Base-by-base conservation (phyloP, 1,140 invertebrate species). In the Drosophila rufa region DNA sequence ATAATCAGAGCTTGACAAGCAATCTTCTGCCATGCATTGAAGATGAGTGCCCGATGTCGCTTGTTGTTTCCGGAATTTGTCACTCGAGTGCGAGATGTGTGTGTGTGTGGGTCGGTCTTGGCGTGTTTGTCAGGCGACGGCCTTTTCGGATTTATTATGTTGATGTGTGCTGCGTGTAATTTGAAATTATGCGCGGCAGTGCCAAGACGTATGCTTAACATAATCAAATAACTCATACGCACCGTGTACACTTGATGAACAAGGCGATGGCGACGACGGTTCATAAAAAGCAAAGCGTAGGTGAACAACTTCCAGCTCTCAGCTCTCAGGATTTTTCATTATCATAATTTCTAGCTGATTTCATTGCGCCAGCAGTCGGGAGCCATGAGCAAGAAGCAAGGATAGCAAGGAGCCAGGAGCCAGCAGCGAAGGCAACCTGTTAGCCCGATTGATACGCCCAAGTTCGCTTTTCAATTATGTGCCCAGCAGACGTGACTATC, bases 201-300 rank as follows among this genome's bases (percentile, higher is more conserved):
- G 64, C 59, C 56, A 51, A 45, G 62, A 79, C 80, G 84, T 84
- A 84, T 89, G 81, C 84, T 87, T 79, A 89, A 89, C 85, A 84
- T 89, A 89, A 89, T 90, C 81, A 90, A 89, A 90, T 89, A 89
- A 85, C 84, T 90, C 85, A 89, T 79, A 84, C 81, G 85, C 81
- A 69, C 48, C 46, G 56, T 79, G 15, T 51, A 57, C 64, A 47
- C 66, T 76, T 78, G 56, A 78, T 70, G 58, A 78, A 78, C 62
- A 76, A 56, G 42, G 42, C 40, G 53, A 47, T 36, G 36, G 58
- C 46, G 50, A 59, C 30, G 51, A 38, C 14, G 53, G 62, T 59
- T 56, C 61, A 68, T 75, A 79, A 70, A 61, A 68, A 17, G 27
- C 15, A 3, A 19, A 42, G 33, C 60, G 56, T 45, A 40, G 42